Base-by-base conservation (phyloP, 2,797 vertebrate species). In the Melanotaenia maccullochi region DNA sequence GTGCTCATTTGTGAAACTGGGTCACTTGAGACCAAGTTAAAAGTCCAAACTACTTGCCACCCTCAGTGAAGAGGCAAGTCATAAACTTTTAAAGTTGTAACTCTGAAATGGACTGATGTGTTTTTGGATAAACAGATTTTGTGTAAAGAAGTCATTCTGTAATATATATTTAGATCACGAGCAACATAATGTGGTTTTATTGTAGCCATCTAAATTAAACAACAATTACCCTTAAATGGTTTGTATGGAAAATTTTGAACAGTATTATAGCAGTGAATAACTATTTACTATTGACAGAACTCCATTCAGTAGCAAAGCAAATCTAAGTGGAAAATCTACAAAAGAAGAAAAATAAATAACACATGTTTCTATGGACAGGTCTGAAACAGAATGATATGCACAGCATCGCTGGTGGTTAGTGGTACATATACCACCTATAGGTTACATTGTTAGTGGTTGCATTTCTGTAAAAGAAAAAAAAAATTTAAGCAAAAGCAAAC, bases 1-100 rank as follows among this genome's bases (percentile, higher is more conserved):
- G 33, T 80, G 61, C 56, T n/a, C 28, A 44, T 73, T 51, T 76
- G 62, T 51, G 61, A 58, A 84, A 68, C 70, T 65, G 59, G 33
- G 54, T 78, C 33, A 28, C 4, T 47, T 22, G 47, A 54, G 68
- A 59, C 47, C 56, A 66, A 20, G 12, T 20, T 18, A 30, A 49
- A 24, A 62, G 30, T 28, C 44, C 32, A 47, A 25, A 40, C 24
- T 54, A 63, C 44, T 54, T 33, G 52, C 9, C 30, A 35, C 14
- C 47, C 4, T n/a, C 32, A 49, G 56, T 5, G 2, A 60, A 56
- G 35, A 75, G 20, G 25, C 25, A 35, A 44, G 6, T 9, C 58
- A 8, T 51, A 75, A 61, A 60, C 22, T 35, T 32, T 51, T 36
- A 36, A 49, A 63, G 18, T 49, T 42, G 33, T 1, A 3, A 4